These are phyloP conservation scores for Philaethria dido DNA, from an alignment of 2,888 invertebrate genomes.

Conservation along the genomic window DNA sequence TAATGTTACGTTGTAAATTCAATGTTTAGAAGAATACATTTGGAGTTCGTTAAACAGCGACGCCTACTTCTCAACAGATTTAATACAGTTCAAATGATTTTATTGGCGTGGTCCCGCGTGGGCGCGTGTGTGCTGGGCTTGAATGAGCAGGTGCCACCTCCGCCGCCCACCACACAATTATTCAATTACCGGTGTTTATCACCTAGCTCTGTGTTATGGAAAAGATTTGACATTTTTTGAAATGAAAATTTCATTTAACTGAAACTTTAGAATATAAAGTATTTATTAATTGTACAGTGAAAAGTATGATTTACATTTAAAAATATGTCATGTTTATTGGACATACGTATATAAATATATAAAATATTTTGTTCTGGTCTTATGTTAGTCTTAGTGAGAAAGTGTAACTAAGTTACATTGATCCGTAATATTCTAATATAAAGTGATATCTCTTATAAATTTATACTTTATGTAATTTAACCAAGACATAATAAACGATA, in stretches of 20 bases:
- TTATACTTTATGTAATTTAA: no score
- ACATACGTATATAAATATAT: no score
- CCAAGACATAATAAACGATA: no score
- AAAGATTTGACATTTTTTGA: constrained; percentile 20
- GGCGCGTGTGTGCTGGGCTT: constrained; percentile 47
- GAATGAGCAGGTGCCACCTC: constrained; percentile 66
- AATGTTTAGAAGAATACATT: constrained; percentile 29
- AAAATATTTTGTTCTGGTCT: no score
- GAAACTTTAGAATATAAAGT: no score
- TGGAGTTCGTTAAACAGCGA: constrained; percentile 29
- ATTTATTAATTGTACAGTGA: no score
- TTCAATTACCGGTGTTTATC: constrained; percentile 55
- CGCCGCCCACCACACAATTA: constrained; percentile 54
- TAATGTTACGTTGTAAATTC: constrained; percentile 26
- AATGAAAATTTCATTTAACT: not conserved
- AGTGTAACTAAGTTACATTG: no score
- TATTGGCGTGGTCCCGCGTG: constrained; percentile 43
- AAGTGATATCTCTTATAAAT: no score
- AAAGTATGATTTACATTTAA: no score
- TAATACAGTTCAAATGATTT: constrained; percentile 46
- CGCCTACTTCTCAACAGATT: constrained; percentile 41
- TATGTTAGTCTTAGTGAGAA: no score
- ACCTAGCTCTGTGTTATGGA: constrained; percentile 34
- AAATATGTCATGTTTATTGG: no score
- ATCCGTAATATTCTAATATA: no score